These are phyloP conservation scores for Ophioninae sp. DNA, from an alignment of 2,888 invertebrate genomes.

Conservation along the genomic window DNA sequence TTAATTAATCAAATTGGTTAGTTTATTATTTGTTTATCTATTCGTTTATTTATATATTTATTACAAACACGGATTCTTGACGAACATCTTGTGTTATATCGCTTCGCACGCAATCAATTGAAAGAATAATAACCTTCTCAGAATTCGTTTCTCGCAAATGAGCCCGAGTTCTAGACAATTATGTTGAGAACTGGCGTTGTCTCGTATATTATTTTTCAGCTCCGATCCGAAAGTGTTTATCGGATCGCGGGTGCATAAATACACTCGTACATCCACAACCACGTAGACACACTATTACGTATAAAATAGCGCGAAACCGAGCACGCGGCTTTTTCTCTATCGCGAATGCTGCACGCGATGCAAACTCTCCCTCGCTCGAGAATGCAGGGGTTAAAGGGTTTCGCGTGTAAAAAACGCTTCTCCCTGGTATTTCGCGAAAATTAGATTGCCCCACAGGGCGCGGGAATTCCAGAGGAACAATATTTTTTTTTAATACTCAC, in stretches of 20 bases:
- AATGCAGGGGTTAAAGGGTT: conserved; percentile 61
- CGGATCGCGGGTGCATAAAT: too few species aligned
- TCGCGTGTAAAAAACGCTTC: conserved; percentile 50
- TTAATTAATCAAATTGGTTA: too few species aligned
- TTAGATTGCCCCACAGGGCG: conserved; percentile 39
- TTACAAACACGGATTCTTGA: neutral
- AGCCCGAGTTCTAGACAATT: neutral
- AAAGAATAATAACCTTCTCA: neutral
- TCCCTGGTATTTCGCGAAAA: conserved; percentile 43
- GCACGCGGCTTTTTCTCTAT: conserved; percentile 38
- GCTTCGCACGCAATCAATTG: neutral
- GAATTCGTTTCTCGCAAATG: neutral
- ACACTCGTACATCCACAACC: neutral
- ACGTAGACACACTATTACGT: neutral
- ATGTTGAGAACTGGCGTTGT: neutral
- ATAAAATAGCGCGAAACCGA: conserved; percentile 21
- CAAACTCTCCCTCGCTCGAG: conserved; percentile 55
- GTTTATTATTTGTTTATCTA: too few species aligned
- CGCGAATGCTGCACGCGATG: conserved; percentile 55
- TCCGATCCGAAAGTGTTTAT: neutral
- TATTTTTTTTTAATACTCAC: neutral
- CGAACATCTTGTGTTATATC: neutral
- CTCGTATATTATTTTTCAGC: neutral
- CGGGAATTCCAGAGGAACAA: conserved; percentile 25
- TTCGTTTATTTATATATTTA: too few species aligned